Percentiles rank a stretch among this genome's conserved stretches.
phyloP scores from a whole-genome alignment of 1,140 invertebrate genomes.

The Drepana arcuata region DNA sequence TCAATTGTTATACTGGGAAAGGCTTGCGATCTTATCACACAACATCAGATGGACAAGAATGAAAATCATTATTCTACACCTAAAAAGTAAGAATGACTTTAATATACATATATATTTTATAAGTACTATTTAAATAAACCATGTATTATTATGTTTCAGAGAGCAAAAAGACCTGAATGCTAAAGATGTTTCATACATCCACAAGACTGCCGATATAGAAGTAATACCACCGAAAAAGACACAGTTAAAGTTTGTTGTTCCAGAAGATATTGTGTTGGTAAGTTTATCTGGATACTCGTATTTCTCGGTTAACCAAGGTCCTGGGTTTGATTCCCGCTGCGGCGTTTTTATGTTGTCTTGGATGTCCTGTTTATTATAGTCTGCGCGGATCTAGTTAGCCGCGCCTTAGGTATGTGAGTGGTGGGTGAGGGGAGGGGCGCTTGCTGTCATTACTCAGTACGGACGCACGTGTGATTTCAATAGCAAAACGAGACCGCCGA shows the following conservation, averaged over 20 bases:
- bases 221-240: slow-evolving; percentile 24
- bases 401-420: too few species aligned
- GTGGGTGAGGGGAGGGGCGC: too few species aligned
- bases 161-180: slow-evolving; percentile 34
- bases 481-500: too few species aligned
- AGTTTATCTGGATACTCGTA: too few species aligned
- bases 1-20: slow-evolving; percentile 91
- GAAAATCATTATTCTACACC: slow-evolving; percentile 55
- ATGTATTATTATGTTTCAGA: too few species aligned
- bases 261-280: slow-evolving; percentile 45
- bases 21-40: slow-evolving; percentile 88
- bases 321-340: too few species aligned
- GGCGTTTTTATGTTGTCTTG: too few species aligned
- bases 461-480: too few species aligned
- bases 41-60: slow-evolving; percentile 77
- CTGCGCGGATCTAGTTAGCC: too few species aligned
- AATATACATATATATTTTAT: slow-evolving; percentile 1
- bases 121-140: slow-evolving; percentile 8
- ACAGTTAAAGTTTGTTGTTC: slow-evolving; percentile 45
- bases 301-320: too few species aligned
- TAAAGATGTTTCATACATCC: slow-evolving; percentile 30
- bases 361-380: too few species aligned
- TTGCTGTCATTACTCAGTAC: too few species aligned
- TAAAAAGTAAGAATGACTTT: slow-evolving; percentile 48
- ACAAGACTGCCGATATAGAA: slow-evolving; percentile 36